Evolutionary conservation across 2,113 vertebrate species (phyloP), one percentile per base, ranked within the genome.

Genomic region (Arizona elegans): DNA sequence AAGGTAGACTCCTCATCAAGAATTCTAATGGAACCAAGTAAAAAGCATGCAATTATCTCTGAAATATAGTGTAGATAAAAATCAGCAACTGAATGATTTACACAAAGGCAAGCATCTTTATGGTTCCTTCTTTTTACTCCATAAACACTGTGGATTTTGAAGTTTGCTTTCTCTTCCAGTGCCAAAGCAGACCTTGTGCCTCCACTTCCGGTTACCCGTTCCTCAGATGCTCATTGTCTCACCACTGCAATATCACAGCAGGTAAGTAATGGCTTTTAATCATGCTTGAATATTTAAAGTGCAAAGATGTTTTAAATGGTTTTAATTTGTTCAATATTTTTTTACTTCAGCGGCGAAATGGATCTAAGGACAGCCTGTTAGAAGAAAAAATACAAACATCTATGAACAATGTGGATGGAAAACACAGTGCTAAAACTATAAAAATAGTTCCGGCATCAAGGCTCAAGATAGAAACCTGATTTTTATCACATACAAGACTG

Each of bases 181-280:
- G 96, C 97, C 0, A 98, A 98, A 96, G 98, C 96, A 3, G 98
- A 98, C 88, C 97, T 99, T 23, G 98, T 99, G 47, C 98, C 98
- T 93, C 98, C 98, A 0, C 95, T 99, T 93, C 97, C 98, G 10
- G 98, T 99, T 95, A 99, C 98, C 11, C 97, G 97, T 52, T 98
- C 98, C 90, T 98, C 97, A 43, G 98, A 98, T 56, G 94, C 91
- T 21, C 98, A 97, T 92, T 96, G 96, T 59, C 95, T 95, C 52
- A 96, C 95, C 52, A 96, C 95, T 26, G 95, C 95, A 0, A 93
- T 97, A 2, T 92, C 95, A 89, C 97, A 97, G 52, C 97, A 98
- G 97, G 98, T 98, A 81, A 94, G 97, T 96, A 89, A 91, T 21
- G 38, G 13, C 33, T 5, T 87, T 12, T 8, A 53, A 75, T 29